Evolutionary conservation across 2,888 invertebrate genomes (phyloP).

Genomic region (Notodonta dromedarius): DNA sequence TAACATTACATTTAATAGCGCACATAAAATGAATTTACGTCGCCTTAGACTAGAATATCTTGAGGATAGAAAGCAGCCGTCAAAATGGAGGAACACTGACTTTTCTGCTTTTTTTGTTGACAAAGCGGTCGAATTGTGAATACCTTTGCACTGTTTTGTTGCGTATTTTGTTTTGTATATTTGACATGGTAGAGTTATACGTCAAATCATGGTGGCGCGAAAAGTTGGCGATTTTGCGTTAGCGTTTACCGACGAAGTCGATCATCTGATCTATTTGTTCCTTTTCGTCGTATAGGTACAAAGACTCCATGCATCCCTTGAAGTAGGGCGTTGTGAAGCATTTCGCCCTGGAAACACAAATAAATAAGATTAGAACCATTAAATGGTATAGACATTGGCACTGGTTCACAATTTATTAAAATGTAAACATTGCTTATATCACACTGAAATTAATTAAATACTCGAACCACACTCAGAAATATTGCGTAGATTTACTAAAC

Average conservation of each 20-base stretch:
- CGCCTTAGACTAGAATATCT: slow-evolving; percentile 83
- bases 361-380: slow-evolving; percentile 15
- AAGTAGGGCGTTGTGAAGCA: slow-evolving; percentile 92
- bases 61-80: slow-evolving; percentile 83
- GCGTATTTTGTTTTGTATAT: slow-evolving; percentile 50
- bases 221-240: slow-evolving; percentile 57
- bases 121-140: slow-evolving; percentile 62
- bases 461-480: too few species aligned
- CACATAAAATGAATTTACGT: slow-evolving; percentile 73
- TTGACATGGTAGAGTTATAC: slow-evolving; percentile 55
- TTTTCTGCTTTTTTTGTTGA: slow-evolving; percentile 62
- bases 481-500: too few species aligned
- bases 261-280: slow-evolving; percentile 91
- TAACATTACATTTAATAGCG: slow-evolving; percentile 79
- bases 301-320: slow-evolving; percentile 91
- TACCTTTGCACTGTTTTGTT: slow-evolving; percentile 53
- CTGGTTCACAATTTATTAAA: not conserved
- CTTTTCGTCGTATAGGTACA: slow-evolving; percentile 90
- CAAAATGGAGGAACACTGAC: slow-evolving; percentile 68
- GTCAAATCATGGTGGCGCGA: slow-evolving; percentile 56
- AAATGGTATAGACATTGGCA: not conserved
- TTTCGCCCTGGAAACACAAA: slow-evolving; percentile 86
- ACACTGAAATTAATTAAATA: too few species aligned
- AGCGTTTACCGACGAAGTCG: slow-evolving; percentile 89
- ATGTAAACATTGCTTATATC: not conserved